Conservation (phyloP, 2,888 invertebrate species). For the Orchestes rusci region DNA sequence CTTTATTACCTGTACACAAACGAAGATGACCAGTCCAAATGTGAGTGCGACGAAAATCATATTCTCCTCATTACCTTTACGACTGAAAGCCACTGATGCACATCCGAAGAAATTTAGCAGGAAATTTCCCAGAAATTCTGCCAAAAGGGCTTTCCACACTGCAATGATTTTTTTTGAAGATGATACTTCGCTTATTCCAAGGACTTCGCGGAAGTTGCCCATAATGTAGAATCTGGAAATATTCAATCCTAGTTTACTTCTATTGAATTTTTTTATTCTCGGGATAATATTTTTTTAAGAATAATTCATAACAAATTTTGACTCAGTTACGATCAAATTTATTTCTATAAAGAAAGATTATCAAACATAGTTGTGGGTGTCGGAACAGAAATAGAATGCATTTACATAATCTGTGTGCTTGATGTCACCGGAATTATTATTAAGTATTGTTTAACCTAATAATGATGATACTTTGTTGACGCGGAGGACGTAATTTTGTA, state of each 20-base stretch:
- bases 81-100: conserved; percentile 55
- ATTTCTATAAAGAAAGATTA: no score
- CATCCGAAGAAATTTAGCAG: conserved; percentile 87
- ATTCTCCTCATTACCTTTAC: conserved; percentile 33
- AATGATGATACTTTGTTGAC: no score
- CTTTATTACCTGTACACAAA: conserved; percentile 67
- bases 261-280: no score
- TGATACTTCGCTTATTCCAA: conserved; percentile 66
- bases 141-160: conserved; percentile 74
- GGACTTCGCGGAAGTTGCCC: conserved; percentile 52
- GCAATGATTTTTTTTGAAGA: conserved; percentile 54
- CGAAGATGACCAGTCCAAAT: conserved; percentile 81
- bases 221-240: conserved; percentile 20
- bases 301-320: no score
- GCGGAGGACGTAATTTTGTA: no score
- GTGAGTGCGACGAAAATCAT: conserved; percentile 71
- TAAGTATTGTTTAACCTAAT: no score
- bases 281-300: no score
- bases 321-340: no score
- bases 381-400: no score
- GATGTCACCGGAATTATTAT: no score
- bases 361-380: no score
- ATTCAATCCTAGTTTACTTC: background rate
- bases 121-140: conserved; percentile 82
- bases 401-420: no score